Base-by-base conservation (phyloP, 2,888 invertebrate species). In the Hoplodrina blanda region DNA sequence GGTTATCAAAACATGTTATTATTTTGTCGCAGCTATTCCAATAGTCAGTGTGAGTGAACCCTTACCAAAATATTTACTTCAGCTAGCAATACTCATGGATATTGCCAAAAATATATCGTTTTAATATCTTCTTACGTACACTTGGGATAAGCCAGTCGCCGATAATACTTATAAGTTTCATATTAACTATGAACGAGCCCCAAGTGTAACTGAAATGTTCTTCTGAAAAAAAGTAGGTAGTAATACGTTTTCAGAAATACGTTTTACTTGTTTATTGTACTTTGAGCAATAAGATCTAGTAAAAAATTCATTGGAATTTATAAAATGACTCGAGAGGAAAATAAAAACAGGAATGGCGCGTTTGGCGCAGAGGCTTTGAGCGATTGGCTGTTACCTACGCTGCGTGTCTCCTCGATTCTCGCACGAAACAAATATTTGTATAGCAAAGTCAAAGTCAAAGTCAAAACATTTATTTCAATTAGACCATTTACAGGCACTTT, bases 91-190 rank as follows among this genome's bases (percentile, higher is more conserved):
- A 64, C 30, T 61, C 50, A 56, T 50, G 63, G 61, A 62, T 78
- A 68, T 78, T 78, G 64, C 57, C 57, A 55, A 57, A 74, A 66
- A 74, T 73, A 77, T 78, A 61, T 76, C 66, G 44, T 62, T 78
- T 57, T 69, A 70, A 78, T 78, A 74, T 70, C 52, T 55, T 70
- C 52, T 55, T 62, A 56, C 17, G 60, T 56, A 78, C 49, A 77
- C 60, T 65, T 30, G 8, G n/a, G 54, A 55, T 68, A 65, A 72
- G 41, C 56, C 44, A 46, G 25, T 69, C 37, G 15, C 41, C 50
- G 49, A 78, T 62, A 55, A 63, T 49, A 54, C 50, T 55, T 62
- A 66, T 65, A 70, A 65, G 64, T 70, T 78, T 62, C 44, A 56
- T 77, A 77, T 61, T 63, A 59, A 67, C 49, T 60, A 62, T 56